Evolutionary conservation across 2,888 invertebrate species (phyloP).

Genomic region (Crepidodera aurea): DNA sequence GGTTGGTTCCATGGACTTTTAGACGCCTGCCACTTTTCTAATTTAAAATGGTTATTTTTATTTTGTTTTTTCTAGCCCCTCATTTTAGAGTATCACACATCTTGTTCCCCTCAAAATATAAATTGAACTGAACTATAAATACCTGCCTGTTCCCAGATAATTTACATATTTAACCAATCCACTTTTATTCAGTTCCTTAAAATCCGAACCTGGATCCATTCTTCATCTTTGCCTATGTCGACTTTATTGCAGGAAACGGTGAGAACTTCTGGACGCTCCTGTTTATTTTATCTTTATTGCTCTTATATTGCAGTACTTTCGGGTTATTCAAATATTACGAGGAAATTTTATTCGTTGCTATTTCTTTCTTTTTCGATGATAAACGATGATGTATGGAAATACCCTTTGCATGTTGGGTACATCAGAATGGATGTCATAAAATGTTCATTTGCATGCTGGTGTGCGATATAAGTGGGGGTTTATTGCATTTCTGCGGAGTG

Average conservation of each 20-base stretch:
- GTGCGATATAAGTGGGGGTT: background rate
- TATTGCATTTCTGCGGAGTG: background rate
- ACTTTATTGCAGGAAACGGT: constrained; percentile 8
- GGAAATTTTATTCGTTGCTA: background rate
- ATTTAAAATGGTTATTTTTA: no score
- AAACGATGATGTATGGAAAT: constrained; percentile 3
- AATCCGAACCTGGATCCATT: constrained; percentile 8
- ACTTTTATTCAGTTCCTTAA: no score
- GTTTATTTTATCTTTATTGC: constrained; percentile 22
- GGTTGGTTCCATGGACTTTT: no score
- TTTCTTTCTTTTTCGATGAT: background rate
- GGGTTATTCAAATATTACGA: constrained; percentile 7
- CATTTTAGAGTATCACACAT: no score
- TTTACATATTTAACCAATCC: no score
- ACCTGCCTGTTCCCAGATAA: no score
- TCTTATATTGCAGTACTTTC: constrained; percentile 13
- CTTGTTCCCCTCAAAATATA: no score
- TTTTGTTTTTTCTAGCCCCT: no score
- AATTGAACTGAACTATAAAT: no score
- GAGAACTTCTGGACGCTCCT: constrained; percentile 21
- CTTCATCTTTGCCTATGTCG: background rate
- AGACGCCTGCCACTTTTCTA: no score
- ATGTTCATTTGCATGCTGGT: background rate
- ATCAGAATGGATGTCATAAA: background rate
- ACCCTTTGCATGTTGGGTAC: background rate